Base-by-base conservation (phyloP, 2,888 invertebrate species). In the Amphiduros pacificus region DNA sequence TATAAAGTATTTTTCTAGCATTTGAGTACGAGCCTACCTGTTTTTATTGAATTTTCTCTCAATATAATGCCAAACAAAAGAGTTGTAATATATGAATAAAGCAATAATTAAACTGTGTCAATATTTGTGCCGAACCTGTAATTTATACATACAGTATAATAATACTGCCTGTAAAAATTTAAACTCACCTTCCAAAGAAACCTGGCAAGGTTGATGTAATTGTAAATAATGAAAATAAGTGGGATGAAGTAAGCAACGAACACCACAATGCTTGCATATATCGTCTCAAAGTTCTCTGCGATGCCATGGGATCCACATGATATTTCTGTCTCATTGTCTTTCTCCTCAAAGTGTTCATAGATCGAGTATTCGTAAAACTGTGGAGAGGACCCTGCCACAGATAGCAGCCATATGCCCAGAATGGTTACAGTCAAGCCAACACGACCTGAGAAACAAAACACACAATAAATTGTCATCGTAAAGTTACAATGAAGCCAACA, bases 311-410 rank as follows among this genome's bases (percentile, higher is more conserved):
- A 48, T 22, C 56, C 56, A 29, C 56, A 56, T 5, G 56, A 56
- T 28, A 49, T n/a, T n/a, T 14, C 49, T 17, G 22, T 22, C 14
- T 11, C 9, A 20, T 22, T 48, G n/a, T 9, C 22, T 14, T 48
- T 20, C 49, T 48, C 49, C 9, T 9, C n/a, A 17, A 14, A 6
- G 6, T 17, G 11, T 48, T 48, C n/a, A n/a, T n/a, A n/a, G 6
- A 55, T 4, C 17, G 55, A 55, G 41, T 55, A 55, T 41, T 55
- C 55, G 26, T 55, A 55, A 6, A 55, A 26, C 55, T 55, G 55
- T 14, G 55, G 55, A 24, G 55, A 2, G 6, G 55, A 55, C 3
- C 28, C 1, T 3, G 3, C 11, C n/a, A 41, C 2, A 36, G 55
- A 6, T n/a, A 55, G 2, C 17, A 55, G 2, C 55, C 55, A 55